A percentile compares a stretch with the other conserved stretches of the same genome.
Evolutionary conservation across 2,888 invertebrate species (phyloP).

Genomic region (Ennomos erosarius): DNA sequence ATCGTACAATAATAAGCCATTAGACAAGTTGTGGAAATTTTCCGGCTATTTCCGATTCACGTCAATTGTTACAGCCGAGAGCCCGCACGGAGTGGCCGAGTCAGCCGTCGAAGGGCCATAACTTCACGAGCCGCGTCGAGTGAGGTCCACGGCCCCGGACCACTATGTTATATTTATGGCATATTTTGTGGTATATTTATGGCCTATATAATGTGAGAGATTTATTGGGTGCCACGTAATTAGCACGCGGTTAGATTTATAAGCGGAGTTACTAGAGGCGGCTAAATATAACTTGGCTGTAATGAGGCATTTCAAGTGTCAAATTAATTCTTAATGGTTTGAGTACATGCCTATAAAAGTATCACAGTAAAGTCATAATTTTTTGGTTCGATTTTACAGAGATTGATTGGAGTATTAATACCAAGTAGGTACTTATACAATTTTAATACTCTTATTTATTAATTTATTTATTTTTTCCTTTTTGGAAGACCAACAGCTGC

Average conservation of each 20-base stretch:
- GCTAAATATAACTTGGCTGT: constrained; percentile 45
- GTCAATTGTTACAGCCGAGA: constrained; percentile 68
- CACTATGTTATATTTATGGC: constrained; percentile 71
- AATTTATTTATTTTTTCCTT: no score
- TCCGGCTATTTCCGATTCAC: constrained; percentile 84
- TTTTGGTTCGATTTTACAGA: constrained; percentile 21
- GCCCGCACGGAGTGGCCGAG: constrained; percentile 42
- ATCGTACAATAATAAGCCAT: constrained; percentile 80
- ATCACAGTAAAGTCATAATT: constrained; percentile 46
- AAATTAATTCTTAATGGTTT: constrained; percentile 31
- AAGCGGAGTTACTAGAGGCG: constrained; percentile 52
- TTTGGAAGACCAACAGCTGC: no score
- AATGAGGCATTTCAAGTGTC: constrained; percentile 61
- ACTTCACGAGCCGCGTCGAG: constrained; percentile 71
- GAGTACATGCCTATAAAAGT: constrained; percentile 29
- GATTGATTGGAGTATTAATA: constrained; percentile 2
- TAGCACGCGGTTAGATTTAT: constrained; percentile 73
- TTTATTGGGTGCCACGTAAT: constrained; percentile 77
- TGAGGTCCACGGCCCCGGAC: constrained; percentile 80
- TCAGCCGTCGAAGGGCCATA: constrained; percentile 70
- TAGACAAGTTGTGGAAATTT: constrained; percentile 82
- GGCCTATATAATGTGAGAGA: constrained; percentile 73
- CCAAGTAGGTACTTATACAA: background rate
- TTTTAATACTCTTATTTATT: no score
- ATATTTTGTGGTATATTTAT: constrained; percentile 74